These are phyloP conservation scores for Temnothorax nylanderi DNA, from an alignment of 1,140 invertebrate genomes.

Conservation along the genomic window DNA sequence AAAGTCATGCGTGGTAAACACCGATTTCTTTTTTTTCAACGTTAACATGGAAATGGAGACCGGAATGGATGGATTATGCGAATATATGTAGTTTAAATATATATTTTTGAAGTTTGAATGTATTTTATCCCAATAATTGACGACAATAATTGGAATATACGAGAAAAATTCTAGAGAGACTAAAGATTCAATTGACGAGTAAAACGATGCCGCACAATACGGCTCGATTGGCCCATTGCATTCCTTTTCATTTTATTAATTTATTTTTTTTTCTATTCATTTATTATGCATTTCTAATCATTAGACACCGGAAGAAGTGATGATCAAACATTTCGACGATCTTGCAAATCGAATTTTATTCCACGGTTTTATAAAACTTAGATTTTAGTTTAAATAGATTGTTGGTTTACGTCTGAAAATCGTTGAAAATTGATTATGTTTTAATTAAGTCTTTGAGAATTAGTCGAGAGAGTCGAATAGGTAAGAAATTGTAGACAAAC, in stretches of 20 bases:
- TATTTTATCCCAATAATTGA: conserved; percentile 75
- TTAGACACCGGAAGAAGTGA: conserved; percentile 16
- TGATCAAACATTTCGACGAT: conserved; percentile 1
- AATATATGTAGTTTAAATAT: background rate
- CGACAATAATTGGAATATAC: conserved; percentile 70
- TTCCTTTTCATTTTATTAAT: conserved; percentile 48
- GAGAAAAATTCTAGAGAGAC: conserved; percentile 52
- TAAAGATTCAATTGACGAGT: conserved; percentile 79
- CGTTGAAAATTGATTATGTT: conserved; percentile 13
- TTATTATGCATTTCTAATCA: background rate
- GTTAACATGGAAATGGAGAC: background rate
- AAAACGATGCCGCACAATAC: conserved; percentile 35
- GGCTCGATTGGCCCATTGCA: conserved; percentile 55
- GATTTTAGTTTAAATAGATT: conserved; percentile 8
- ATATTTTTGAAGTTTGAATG: background rate
- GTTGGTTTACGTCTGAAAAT: background rate
- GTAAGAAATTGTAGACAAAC: conserved; percentile 30
- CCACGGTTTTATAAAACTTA: conserved; percentile 46
- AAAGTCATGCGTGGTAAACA: conserved; percentile 39
- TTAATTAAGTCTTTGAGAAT: conserved; percentile 17
- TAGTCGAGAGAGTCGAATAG: background rate
- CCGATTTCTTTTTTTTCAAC: conserved; percentile 11
- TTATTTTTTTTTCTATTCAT: conserved; percentile 12
- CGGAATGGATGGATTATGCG: conserved; percentile 25
- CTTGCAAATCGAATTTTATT: conserved; percentile 68